Evolutionary conservation across 1,140 invertebrate genomes (phyloP).

Genomic region (Aphelinus atriplicis): DNA sequence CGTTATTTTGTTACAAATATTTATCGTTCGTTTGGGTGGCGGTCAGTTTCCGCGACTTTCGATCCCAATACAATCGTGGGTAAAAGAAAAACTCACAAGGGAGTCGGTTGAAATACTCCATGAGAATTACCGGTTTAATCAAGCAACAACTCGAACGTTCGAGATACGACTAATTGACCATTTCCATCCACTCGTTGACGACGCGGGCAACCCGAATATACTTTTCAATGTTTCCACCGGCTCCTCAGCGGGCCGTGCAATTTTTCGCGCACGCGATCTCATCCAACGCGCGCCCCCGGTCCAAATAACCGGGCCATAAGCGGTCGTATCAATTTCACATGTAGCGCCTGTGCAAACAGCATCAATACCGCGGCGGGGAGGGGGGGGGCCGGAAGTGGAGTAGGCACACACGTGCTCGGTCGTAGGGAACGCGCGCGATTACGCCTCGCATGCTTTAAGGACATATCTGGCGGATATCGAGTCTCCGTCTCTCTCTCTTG

Average conservation of each 20-base stretch:
- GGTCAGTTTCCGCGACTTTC: no score
- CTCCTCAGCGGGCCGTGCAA: not conserved
- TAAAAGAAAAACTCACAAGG: no score
- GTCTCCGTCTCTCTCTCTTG: constrained; percentile 32
- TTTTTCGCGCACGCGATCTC: not conserved
- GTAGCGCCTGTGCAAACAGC: not conserved
- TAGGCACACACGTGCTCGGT: no score
- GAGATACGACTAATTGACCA: no score
- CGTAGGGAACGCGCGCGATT: constrained; percentile 42
- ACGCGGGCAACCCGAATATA: not conserved
- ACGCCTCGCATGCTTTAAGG: constrained; percentile 56
- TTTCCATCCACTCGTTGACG: no score
- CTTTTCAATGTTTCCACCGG: not conserved
- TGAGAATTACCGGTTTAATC: no score
- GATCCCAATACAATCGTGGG: no score
- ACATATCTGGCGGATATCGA: constrained; percentile 56
- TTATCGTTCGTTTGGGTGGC: no score
- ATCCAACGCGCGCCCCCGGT: not conserved
- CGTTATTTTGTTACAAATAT: no score
- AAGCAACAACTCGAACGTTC: no score
- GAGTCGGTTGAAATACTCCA: no score
- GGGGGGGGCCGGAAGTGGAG: constrained; percentile 15
- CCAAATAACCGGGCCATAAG: not conserved
- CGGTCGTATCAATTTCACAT: constrained; percentile 9
- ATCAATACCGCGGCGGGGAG: not conserved